Evolutionary conservation across 1,140 invertebrate species (phyloP).

Genomic region (Ceratosolen solmsi): DNA sequence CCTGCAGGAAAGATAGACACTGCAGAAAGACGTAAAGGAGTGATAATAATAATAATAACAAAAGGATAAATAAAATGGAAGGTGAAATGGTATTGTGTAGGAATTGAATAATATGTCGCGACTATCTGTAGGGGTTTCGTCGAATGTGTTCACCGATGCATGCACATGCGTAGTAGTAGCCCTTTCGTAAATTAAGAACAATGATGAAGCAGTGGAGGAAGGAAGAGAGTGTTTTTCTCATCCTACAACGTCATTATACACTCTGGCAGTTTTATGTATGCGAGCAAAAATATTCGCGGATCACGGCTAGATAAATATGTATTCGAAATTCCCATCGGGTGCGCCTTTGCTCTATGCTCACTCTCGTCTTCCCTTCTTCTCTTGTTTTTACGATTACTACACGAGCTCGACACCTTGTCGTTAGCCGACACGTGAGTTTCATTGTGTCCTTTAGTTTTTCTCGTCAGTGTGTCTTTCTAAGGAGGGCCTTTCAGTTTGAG

Average conservation of each 20-base stretch:
- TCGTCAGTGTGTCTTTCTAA: neutral
- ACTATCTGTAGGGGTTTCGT: neutral
- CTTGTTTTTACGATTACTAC: neutral
- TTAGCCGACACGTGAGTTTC: neutral
- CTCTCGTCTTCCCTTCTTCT: too few species aligned
- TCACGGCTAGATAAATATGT: slow-evolving; percentile 8
- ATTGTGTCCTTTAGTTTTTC: neutral
- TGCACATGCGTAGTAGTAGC: neutral
- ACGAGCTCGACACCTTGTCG: neutral
- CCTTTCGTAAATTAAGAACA: slow-evolving; percentile 42
- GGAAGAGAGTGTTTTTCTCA: neutral
- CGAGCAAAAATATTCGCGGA: slow-evolving; percentile 1
- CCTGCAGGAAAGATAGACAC: neutral
- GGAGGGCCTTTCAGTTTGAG: slow-evolving; percentile 28
- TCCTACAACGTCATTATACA: too few species aligned
- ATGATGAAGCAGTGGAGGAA: neutral
- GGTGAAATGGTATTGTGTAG: neutral
- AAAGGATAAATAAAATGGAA: neutral
- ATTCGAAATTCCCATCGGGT: slow-evolving; percentile 31
- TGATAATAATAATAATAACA: neutral
- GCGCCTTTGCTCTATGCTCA: neutral
- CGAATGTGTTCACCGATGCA: slow-evolving; percentile 22
- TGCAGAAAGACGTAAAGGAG: neutral
- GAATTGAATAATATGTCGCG: neutral
- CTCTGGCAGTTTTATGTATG: too few species aligned